Base-by-base conservation (phyloP, 92 coral and sea anemone species). In the Bergia puertoricense region DNA sequence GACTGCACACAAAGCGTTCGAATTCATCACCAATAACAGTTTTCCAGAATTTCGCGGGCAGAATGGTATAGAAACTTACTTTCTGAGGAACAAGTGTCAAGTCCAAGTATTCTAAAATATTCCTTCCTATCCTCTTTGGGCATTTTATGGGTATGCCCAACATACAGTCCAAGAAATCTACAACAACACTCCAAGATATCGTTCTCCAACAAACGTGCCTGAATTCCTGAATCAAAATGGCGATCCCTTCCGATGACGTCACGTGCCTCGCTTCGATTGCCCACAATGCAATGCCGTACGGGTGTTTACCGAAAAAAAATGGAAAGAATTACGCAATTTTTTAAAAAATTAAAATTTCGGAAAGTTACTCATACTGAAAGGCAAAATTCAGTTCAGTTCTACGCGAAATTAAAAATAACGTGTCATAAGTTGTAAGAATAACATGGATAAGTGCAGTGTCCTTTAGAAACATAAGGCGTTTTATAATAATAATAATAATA, bases 101-200 rank as follows among this genome's bases (percentile, higher is more conserved):
- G 91, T 87, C 96, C 96, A 65, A 97, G 95, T 88, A 92, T 86
- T 94, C 92, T 96, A 90, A 94, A 93, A 89, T 85, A 90, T 88
- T 96, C 97, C 81, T 92, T 94, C 93, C 91, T 96, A 69, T 96
- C 98, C 91, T 95, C 99, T 91, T 95, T 97, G 85, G 99, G 99
- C 99, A 97, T 97, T 90, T 91, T 97, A 79, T 89, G 41, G 90
- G 87, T 85, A 85, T 93, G 76, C 91, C 89, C 91, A 74, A 91
- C 95, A 93, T 93, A 91, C 93, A 94, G 89, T 81, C 90, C 77
- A 82, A 90, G 89, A 95, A 95, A 88, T 91, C 93, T 81, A 82
- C 88, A 91, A 86, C 89, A 91, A 91, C 89, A 88, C 91, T 91
- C 30, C 89, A 59, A 91, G 75, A 86, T 85, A 84, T 91, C 59